Evolutionary conservation across 2,113 vertebrate species (phyloP), one percentile per base, ranked within the genome.

Genomic region (Pandion haliaetus): DNA sequence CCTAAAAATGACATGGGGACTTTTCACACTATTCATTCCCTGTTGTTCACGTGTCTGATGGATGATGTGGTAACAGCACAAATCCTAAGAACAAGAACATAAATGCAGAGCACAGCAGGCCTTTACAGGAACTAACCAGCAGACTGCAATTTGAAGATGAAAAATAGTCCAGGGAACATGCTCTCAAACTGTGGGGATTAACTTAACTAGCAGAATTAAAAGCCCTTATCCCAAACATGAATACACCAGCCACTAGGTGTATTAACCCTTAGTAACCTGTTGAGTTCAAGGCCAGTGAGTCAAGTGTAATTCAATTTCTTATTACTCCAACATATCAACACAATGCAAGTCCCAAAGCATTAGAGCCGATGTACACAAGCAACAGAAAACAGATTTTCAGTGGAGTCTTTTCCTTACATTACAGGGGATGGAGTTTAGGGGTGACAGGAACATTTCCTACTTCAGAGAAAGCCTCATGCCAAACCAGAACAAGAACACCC

Each of bases 191-290:
- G 52, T 25, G 66, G 78, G 61, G 81, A 89, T 93, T 95, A 92
- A 91, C 87, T 95, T 90, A 94, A 93, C 94, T 25, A 65, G 36
- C 19, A 10, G 76, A 88, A 95, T 97, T 96, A 95, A 92, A 93
- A 94, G 36, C 77, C 67, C 55, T 71, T 49, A 89, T 65, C 70
- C 96, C 89, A 80, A 76, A 81, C 49, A 86, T 4, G 31, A 91
- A 88, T 42, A 57, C 21, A 54, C 20, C 61, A 94, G 88, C 49
- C 69, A 50, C 89, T 18, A 57, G 59, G 31, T 77, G 76, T 78
- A 71, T 89, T 88, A 88, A 92, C 85, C 85, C 93, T 49, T 29
- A 32, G 79, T 44, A 84, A 90, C 66, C 66, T 57, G 49, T 47
- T 38, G 29, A 49, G 44, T n/a, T 72, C 38, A 45, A 73, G 44